Evolutionary conservation across 2,888 invertebrate genomes (phyloP).

Genomic region (Heliothis peltigera): DNA sequence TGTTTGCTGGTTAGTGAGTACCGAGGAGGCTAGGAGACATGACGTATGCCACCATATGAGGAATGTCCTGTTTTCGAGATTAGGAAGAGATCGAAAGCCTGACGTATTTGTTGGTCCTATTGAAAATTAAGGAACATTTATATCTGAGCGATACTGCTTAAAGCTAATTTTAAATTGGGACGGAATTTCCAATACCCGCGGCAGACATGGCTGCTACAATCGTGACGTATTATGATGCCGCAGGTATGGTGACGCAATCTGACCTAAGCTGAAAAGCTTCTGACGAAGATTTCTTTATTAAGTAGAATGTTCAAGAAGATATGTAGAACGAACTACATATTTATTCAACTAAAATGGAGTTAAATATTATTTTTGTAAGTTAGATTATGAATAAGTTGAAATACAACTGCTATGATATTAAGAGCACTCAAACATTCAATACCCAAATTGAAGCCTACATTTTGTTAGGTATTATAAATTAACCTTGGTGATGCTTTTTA

Average conservation of each 20-base stretch:
- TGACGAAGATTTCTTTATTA: not conserved
- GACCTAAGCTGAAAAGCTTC: not conserved
- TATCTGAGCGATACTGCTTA: not conserved
- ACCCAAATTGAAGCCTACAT: no score
- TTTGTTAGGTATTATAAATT: no score
- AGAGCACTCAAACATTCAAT: not conserved
- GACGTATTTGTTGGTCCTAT: not conserved
- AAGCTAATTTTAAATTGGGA: not conserved
- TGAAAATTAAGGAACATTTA: not conserved
- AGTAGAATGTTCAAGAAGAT: not conserved
- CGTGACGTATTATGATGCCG: no score
- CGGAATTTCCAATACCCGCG: not conserved
- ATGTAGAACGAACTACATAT: not conserved
- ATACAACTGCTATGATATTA: not conserved
- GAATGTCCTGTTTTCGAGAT: not conserved
- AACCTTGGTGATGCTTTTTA: no score
- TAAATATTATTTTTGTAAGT: constrained; percentile 2
- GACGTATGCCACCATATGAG: not conserved
- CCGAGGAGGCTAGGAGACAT: not conserved
- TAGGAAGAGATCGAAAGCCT: not conserved
- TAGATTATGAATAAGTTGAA: not conserved
- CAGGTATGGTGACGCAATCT: not conserved
- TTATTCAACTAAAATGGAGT: not conserved
- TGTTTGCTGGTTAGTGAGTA: not conserved
- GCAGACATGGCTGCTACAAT: not conserved